These are phyloP conservation scores for Lepidonotus clava DNA, from an alignment of 2,888 invertebrate genomes.

Conservation along the genomic window DNA sequence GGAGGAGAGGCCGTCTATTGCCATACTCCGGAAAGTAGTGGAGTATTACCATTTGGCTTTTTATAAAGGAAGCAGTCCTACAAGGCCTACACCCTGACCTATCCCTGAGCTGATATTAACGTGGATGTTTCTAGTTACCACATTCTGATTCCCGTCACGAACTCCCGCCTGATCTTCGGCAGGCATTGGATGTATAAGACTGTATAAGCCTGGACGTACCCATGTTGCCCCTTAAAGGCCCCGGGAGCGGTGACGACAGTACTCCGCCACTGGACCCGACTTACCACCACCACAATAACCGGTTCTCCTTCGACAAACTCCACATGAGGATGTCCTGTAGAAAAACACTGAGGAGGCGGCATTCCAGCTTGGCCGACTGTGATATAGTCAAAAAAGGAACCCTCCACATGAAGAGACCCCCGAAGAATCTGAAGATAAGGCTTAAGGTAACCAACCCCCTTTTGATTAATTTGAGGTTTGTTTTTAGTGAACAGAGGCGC, in stretches of 20 bases:
- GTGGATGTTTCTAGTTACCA: no score
- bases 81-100: no score
- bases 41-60: no score
- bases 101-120: no score
- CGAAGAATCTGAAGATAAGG: conserved; percentile 19
- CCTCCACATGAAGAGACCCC: conserved; percentile 41
- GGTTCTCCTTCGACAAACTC: not conserved
- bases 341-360: not conserved
- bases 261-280: not conserved
- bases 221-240: no score
- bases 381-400: conserved; percentile 45
- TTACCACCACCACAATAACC: not conserved
- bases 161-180: not conserved
- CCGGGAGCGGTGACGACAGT: no score
- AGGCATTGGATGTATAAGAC: not conserved
- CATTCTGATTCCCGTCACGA: not conserved
- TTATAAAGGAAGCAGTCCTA: no score
- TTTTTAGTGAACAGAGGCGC: not conserved
- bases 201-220: no score
- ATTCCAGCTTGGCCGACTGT: conserved; percentile 6
- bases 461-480: not conserved
- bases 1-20: not conserved
- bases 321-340: not conserved
- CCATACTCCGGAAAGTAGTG: no score
- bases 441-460: conserved; percentile 6